Percentiles rank a stretch among this genome's conserved stretches.
Evolutionary conservation across 2,888 invertebrate genomes (phyloP).

Genomic region (Drosophila cyrtoloma): DNA sequence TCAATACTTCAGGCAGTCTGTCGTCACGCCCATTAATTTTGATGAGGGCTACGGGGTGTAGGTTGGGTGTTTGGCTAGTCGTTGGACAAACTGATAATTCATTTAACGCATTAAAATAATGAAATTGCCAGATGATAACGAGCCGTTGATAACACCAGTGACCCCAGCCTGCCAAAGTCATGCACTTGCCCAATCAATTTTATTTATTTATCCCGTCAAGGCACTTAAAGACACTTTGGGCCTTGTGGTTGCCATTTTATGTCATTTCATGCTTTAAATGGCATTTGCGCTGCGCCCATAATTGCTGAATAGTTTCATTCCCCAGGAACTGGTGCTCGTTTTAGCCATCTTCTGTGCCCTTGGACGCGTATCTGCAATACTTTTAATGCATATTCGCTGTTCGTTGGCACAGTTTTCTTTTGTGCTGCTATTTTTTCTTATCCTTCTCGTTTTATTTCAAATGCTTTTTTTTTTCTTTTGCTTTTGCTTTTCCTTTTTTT

Average conservation of each 20-base stretch:
- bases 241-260: conserved; percentile 9
- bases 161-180: conserved; percentile 40
- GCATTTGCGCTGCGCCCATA: conserved; percentile 41
- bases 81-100: conserved; percentile 59
- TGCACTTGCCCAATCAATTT: conserved; percentile 71
- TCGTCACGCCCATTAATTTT: conserved; percentile 52
- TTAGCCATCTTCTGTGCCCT: conserved; percentile 4
- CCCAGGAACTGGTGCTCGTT: conserved; percentile 1
- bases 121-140: conserved; percentile 74
- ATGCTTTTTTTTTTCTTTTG: conserved; percentile 48
- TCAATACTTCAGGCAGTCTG: conserved; percentile 40
- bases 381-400: conserved; percentile 78
- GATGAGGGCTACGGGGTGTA: conserved; percentile 13
- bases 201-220: conserved; percentile 57
- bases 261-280: conserved; percentile 57
- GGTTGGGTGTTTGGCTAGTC: not conserved
- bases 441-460: conserved; percentile 51
- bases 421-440: conserved; percentile 36
- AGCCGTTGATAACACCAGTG: conserved; percentile 37
- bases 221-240: conserved; percentile 40
- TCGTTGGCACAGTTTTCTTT: conserved; percentile 51
- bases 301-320: conserved; percentile 44
- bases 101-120: conserved; percentile 74
- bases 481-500: conserved; percentile 42
- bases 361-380: conserved; percentile 49